Base-by-base conservation (phyloP, 2,113 vertebrate genomes). In the Pseudorectes ferrugineus region DNA sequence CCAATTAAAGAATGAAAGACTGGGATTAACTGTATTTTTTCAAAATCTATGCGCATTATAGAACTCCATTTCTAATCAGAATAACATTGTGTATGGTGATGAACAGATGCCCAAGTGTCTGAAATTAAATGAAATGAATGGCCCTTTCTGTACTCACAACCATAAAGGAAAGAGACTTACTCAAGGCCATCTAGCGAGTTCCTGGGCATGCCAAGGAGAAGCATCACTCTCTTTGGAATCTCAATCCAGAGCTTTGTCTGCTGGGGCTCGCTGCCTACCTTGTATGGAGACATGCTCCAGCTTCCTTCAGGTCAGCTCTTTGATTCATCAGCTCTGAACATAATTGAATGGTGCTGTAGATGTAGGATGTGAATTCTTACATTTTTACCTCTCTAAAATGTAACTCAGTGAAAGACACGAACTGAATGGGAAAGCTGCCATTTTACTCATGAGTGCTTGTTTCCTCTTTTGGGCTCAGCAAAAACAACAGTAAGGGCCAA, bases 1-100 rank as follows among this genome's bases (percentile, higher is more conserved):
- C 24, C 40, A 61, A 29, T 42, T 48, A 24, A 88, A 86, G 40
- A 57, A 12, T 29, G 25, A 75, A 81, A 68, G 63, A 35, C 14
- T 49, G 17, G 0, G 12, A 11, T n/a, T 36, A 49, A 21, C 12
- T 48, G 26, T 23, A 25, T 63, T 84, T 49, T 52, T 72, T 66
- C 8, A 8, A n/a, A 38, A 45, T 51, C 24, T 58, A 0, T 57
- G 12, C 1, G 0, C 2, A 0, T 71, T 77, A 12, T 22, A 67
- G 46, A 77, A 16, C 31, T 65, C 18, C 11, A n/a, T 57, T 35
- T 87, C 33, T 85, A 49, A 21, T 7, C 43, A 77, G 14, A 7
- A 19, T 52, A 25, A 11, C 11, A 4, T 7, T 52, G 29, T 62
- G 26, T n/a, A 5, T 46, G 21, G 36, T 54, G 43, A 45, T 55